Evolutionary conservation across 1,140 invertebrate genomes (phyloP).

Genomic region (Muscidifurax raptorellus): DNA sequence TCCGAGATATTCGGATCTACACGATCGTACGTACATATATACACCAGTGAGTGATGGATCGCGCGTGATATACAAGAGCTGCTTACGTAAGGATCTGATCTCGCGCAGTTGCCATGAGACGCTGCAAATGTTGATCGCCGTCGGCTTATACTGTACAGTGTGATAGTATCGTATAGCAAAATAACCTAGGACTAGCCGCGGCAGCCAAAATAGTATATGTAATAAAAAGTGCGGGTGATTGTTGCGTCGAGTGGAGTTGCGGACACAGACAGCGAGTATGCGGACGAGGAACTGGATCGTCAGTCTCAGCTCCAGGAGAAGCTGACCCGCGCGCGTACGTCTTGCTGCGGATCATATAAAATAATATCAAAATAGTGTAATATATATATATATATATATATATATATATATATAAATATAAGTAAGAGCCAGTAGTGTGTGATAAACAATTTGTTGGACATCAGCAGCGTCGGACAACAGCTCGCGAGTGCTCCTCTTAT

Average conservation of each 20-base stretch:
- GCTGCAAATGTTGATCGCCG: constrained; percentile 29
- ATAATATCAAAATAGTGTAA: no score
- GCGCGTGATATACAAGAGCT: not conserved
- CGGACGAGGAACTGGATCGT: constrained; percentile 31
- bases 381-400: no score
- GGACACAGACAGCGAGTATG: constrained; percentile 1
- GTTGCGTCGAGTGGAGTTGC: no score
- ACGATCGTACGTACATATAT: not conserved
- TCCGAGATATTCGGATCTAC: not conserved
- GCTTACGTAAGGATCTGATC: constrained; percentile 10
- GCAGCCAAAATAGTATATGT: not conserved
- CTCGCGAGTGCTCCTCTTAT: not conserved
- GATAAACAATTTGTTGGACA: constrained; percentile 25
- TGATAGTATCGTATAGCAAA: not conserved
- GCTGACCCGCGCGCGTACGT: constrained; percentile 40
- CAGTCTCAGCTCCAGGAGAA: not conserved
- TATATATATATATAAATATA: no score
- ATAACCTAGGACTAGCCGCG: not conserved
- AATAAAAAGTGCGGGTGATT: not conserved
- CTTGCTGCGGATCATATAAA: no score
- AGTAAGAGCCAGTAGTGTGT: constrained; percentile 46
- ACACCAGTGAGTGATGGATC: constrained; percentile 32
- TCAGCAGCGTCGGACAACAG: not conserved
- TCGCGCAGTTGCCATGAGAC: not conserved
- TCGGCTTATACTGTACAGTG: constrained; percentile 29